Evolutionary conservation across 2,888 invertebrate genomes (phyloP).

Genomic region (Lacanobia wlatinum): DNA sequence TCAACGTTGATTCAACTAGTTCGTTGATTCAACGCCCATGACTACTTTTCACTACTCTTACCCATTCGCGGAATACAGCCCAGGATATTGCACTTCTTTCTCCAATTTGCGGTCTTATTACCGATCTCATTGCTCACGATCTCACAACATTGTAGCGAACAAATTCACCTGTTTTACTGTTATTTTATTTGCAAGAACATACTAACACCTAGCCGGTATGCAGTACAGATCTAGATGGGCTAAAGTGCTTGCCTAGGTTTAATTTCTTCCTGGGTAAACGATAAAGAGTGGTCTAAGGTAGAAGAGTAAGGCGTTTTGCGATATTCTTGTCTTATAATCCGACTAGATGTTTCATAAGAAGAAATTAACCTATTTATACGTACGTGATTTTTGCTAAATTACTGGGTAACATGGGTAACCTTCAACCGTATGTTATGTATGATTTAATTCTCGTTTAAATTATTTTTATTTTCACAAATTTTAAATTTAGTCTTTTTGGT

Average conservation of each 20-base stretch:
- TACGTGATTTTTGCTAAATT: too few relatives aligned
- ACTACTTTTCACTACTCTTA: background rate
- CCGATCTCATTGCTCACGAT: conserved; percentile 27
- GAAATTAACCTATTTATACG: too few relatives aligned
- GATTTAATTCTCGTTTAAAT: too few relatives aligned
- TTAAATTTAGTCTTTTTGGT: too few relatives aligned
- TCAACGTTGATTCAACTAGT: too few relatives aligned
- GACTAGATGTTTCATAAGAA: background rate
- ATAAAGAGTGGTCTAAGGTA: conserved; percentile 63
- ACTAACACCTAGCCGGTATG: conserved; percentile 69
- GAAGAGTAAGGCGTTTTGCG: background rate
- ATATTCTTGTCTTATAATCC: background rate
- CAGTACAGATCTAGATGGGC: conserved; percentile 68
- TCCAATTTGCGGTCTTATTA: conserved; percentile 35
- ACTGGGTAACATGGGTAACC: too few relatives aligned
- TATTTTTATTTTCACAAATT: too few relatives aligned
- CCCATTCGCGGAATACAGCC: background rate
- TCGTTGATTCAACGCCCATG: too few relatives aligned
- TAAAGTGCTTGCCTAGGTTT: conserved; percentile 69
- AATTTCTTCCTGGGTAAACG: conserved; percentile 80
- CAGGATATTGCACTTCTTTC: background rate
- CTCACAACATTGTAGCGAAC: conserved; percentile 20
- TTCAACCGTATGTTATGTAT: too few relatives aligned
- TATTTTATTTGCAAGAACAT: conserved; percentile 61
- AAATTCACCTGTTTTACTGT: conserved; percentile 47